phyloP scores from a whole-genome alignment of 2,797 vertebrate genomes.

The Brotogeris chrysoptera region DNA sequence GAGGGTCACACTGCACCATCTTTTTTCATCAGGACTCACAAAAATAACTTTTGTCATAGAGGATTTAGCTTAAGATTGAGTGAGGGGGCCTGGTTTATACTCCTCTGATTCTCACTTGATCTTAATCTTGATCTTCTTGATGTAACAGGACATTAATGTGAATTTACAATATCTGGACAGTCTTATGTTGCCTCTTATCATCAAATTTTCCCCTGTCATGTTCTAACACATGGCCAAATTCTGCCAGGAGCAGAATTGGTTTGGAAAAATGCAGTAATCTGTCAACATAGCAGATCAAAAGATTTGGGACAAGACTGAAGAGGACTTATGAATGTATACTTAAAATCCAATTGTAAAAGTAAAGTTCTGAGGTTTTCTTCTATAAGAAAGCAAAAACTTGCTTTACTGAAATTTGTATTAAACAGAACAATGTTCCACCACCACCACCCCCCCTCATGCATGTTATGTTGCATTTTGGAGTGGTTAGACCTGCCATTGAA shows the following conservation, averaged over 20 bases:
- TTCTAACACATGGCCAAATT: neutral
- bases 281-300: neutral
- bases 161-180: neutral
- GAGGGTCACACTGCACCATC: neutral
- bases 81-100: neutral
- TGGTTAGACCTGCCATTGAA: neutral
- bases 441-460: neutral
- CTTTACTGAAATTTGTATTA: neutral
- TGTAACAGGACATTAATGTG: neutral
- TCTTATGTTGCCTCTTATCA: neutral
- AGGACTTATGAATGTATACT: neutral
- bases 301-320: neutral
- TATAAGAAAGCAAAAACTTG: neutral
- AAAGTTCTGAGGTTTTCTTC: neutral
- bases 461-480: neutral
- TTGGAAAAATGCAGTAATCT: neutral
- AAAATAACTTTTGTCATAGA: neutral
- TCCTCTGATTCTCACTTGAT: neutral
- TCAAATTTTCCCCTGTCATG: neutral
- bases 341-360: neutral
- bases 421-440: neutral
- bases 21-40: neutral
- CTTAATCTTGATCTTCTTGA: neutral
- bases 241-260: neutral
- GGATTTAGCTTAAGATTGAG: neutral